Evolutionary conservation across 2,888 invertebrate species (phyloP).

Genomic region (Mactromeris polynyma): DNA sequence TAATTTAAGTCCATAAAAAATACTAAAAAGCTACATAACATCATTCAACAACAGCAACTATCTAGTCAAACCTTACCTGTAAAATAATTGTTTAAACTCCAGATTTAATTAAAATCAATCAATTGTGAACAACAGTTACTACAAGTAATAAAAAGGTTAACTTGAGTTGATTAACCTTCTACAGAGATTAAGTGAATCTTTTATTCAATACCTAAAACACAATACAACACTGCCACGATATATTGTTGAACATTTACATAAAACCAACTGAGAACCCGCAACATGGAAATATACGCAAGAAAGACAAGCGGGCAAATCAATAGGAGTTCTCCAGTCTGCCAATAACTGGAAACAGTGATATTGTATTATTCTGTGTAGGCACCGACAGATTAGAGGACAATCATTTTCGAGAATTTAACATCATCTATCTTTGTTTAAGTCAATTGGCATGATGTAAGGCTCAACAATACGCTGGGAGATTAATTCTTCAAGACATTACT

Average conservation of each 20-base stretch:
- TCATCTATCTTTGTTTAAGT: slow-evolving; percentile 4
- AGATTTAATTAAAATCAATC: slow-evolving; percentile 7
- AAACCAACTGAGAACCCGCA: not conserved
- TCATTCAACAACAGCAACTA: not conserved
- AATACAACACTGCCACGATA: not conserved
- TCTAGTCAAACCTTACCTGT: not conserved
- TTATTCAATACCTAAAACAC: slow-evolving; percentile 9
- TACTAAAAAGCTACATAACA: not conserved
- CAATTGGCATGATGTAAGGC: not conserved
- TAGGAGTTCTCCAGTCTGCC: slow-evolving; percentile 12
- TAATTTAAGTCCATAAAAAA: not conserved
- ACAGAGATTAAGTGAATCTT: not conserved
- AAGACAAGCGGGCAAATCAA: not conserved
- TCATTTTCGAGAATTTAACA: slow-evolving; percentile 10
- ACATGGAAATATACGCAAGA: slow-evolving; percentile 15
- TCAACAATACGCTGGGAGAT: not conserved
- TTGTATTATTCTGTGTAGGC: not conserved
- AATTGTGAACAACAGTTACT: too few relatives aligned
- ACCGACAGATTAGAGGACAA: not conserved
- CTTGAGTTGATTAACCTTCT: not conserved
- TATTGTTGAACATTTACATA: slow-evolving; percentile 19
- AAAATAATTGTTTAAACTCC: not conserved
- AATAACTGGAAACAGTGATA: not conserved
- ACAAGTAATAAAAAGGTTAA: not conserved
- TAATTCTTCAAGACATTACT: not conserved